Conservation (phyloP, 1,140 invertebrate species). For the honey bee (Apis mellifera) region Amel_HAv3.1 CM009933.2:4385501-4386000, state of each 20-base stretch:
- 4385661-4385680: slow-evolving; percentile 6
- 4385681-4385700: not conserved
- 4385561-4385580: not conserved
- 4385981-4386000: not conserved
- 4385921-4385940: not conserved
- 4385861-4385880: no score
- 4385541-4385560: not conserved
- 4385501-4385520: not conserved
- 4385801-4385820: not conserved
- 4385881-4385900: not conserved
- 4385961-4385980: not conserved
- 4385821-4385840: slow-evolving; percentile 18
- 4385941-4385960: not conserved
- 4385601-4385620: not conserved
- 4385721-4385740: slow-evolving; percentile 15
- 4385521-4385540: not conserved
- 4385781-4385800: slow-evolving; percentile 29
- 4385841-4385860: not conserved
- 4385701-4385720: not conserved
- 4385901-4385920: not conserved
- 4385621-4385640: not conserved
- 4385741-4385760: slow-evolving; percentile 30
- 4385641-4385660: slow-evolving; percentile 9
- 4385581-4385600: not conserved
- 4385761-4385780: slow-evolving; percentile 33